These are phyloP conservation scores for Ibycter americanus DNA, from an alignment of 2,797 vertebrate species.

Conservation along the genomic window DNA sequence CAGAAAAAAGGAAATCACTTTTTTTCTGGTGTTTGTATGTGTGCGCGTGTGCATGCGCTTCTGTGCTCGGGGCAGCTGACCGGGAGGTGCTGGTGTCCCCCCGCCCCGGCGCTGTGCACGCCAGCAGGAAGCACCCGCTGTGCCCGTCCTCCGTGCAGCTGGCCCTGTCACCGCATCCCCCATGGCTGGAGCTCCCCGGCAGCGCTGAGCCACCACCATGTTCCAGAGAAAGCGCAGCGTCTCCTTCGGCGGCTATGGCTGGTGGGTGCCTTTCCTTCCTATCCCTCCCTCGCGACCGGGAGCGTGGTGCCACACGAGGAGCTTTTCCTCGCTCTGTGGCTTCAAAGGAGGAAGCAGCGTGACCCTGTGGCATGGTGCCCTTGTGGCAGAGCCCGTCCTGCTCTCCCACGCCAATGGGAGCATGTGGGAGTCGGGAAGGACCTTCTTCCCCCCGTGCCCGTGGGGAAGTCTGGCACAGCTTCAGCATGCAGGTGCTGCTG, in stretches of 20 bases:
- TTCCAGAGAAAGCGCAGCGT: slow-evolving; percentile 91
- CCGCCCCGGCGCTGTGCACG: background rate
- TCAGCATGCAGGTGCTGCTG: background rate
- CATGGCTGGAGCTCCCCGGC: background rate
- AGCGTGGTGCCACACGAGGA: rapidly evolving
- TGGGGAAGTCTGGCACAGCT: background rate
- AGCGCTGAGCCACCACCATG: slow-evolving; percentile 75
- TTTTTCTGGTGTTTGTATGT: background rate
- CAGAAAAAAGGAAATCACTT: slow-evolving; percentile 41
- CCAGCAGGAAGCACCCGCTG: rapidly evolving
- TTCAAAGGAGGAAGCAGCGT: rapidly evolving
- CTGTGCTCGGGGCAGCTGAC: background rate
- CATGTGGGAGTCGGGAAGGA: rapidly evolving
- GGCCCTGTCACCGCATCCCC: rapidly evolving
- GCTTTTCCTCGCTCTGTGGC: background rate
- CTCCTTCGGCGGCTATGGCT: slow-evolving; percentile 94
- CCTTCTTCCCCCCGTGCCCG: rapidly evolving
- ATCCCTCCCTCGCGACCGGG: rapidly evolving
- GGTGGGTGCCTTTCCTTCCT: slow-evolving; percentile 80
- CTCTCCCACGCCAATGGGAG: rapidly evolving
- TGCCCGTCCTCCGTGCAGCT: rapidly evolving
- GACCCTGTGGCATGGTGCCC: background rate
- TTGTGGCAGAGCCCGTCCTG: background rate
- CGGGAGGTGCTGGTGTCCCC: background rate
- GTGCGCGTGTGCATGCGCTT: background rate